These are phyloP conservation scores for Paragorgia papillata DNA, from an alignment of 92 coral and sea anemone genomes.

Conservation along the genomic window DNA sequence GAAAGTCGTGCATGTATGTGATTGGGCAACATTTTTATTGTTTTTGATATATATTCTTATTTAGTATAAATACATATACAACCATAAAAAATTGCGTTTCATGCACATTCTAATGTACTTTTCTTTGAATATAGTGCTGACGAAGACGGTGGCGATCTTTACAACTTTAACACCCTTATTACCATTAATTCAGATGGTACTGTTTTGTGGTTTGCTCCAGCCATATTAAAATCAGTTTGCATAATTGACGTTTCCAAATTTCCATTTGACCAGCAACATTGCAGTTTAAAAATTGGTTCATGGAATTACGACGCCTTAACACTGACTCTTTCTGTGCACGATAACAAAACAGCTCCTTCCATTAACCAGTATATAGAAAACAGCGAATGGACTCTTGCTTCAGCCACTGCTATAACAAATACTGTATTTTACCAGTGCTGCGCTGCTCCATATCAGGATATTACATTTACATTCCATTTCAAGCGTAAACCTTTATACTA, in stretches of 20 bases:
- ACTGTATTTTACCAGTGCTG: slow-evolving; percentile 84
- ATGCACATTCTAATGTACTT: no score
- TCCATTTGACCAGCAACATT: slow-evolving; percentile 84
- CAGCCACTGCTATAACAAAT: slow-evolving; percentile 69
- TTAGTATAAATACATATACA: no score
- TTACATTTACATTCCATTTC: slow-evolving; percentile 77
- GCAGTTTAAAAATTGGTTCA: slow-evolving; percentile 72
- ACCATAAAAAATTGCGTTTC: no score
- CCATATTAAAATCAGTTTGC: slow-evolving; percentile 69
- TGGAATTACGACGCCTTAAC: slow-evolving; percentile 69
- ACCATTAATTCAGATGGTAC: slow-evolving; percentile 65
- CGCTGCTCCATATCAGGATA: slow-evolving; percentile 89
- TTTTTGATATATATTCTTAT: background rate
- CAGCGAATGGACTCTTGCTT: slow-evolving; percentile 80
- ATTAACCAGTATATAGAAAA: slow-evolving; percentile 65
- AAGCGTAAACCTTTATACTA: slow-evolving; percentile 91
- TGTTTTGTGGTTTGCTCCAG: slow-evolving; percentile 72
- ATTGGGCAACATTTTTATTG: no score
- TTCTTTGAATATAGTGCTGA: slow-evolving; percentile 60
- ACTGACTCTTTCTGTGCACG: slow-evolving; percentile 58
- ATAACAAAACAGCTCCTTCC: slow-evolving; percentile 55
- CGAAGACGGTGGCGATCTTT: slow-evolving; percentile 79
- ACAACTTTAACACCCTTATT: slow-evolving; percentile 73
- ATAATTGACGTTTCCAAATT: slow-evolving; percentile 69
- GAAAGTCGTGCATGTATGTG: no score